Evolutionary conservation across 2,797 vertebrate species (phyloP).

Genomic region (Diglossa cyanea): DNA sequence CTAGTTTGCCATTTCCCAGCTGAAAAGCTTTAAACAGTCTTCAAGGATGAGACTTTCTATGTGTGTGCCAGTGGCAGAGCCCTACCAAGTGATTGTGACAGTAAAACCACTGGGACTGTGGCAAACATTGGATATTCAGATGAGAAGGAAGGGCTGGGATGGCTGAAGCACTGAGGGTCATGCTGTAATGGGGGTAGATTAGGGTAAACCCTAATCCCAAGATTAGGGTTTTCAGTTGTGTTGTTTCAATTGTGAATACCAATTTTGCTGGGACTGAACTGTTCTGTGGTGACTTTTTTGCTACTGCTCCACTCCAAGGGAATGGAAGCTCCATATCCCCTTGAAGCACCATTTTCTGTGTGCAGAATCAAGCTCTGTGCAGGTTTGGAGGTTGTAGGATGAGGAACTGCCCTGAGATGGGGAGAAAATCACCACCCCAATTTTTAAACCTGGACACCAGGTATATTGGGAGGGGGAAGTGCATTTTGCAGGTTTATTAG

Average conservation of each 20-base stretch:
- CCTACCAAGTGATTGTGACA: not conserved
- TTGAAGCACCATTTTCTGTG: not conserved
- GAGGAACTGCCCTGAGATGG: not conserved
- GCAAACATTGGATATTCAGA: not conserved
- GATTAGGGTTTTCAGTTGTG: not conserved
- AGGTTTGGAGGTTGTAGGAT: not conserved
- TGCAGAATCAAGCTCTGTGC: not conserved
- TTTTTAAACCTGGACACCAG: not conserved
- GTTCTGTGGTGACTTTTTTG: not conserved
- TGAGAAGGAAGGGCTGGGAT: not conserved
- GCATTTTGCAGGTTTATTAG: not conserved
- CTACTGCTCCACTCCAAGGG: not conserved
- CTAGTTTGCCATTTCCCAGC: not conserved
- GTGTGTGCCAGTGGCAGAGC: not conserved
- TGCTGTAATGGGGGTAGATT: not conserved
- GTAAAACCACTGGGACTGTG: not conserved
- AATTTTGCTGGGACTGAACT: not conserved
- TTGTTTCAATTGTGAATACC: not conserved
- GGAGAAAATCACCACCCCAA: accelerated
- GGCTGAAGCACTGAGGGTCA: not conserved
- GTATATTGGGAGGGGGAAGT: not conserved
- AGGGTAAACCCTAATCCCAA: too few relatives aligned
- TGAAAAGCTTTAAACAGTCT: not conserved
- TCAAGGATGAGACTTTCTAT: not conserved
- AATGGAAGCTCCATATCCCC: not conserved